Evolutionary conservation across 2,797 vertebrate species (phyloP).

Genomic region (Chaenodraco wilsoni): DNA sequence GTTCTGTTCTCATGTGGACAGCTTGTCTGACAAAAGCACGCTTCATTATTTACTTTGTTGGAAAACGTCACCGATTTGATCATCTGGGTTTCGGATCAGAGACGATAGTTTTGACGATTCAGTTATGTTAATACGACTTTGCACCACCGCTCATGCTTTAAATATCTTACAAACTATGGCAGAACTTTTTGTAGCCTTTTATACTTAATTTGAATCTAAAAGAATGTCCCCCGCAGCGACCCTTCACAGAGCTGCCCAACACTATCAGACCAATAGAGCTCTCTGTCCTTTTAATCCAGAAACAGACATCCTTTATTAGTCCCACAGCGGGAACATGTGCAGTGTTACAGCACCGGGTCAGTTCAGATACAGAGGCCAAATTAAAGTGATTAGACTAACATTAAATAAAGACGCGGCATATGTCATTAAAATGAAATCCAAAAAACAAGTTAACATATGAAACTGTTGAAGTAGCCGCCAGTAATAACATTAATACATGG

Average conservation of each 20-base stretch:
- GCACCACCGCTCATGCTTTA: constrained; percentile 13
- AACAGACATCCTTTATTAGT: too few species aligned
- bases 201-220: constrained; percentile 18
- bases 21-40: constrained; percentile 53
- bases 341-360: too few species aligned
- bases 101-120: constrained; percentile 31
- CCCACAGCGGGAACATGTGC: too few species aligned
- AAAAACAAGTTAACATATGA: too few species aligned
- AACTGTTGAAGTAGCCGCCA: too few species aligned
- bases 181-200: constrained; percentile 15
- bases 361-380: too few species aligned
- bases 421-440: too few species aligned
- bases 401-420: too few species aligned
- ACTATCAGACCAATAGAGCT: constrained; percentile 15
- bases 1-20: constrained; percentile 46
- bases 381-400: too few species aligned
- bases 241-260: not conserved
- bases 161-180: constrained; percentile 9
- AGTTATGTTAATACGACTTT: constrained; percentile 29
- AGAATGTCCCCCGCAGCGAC: constrained; percentile 5
- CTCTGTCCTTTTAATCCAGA: constrained; percentile 5
- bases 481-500: too few species aligned
- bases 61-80: constrained; percentile 41
- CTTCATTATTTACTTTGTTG: constrained; percentile 46
- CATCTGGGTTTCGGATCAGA: constrained; percentile 47